Evolutionary conservation across 2,113 vertebrate species (phyloP).

Genomic region (Prinia subflava): DNA sequence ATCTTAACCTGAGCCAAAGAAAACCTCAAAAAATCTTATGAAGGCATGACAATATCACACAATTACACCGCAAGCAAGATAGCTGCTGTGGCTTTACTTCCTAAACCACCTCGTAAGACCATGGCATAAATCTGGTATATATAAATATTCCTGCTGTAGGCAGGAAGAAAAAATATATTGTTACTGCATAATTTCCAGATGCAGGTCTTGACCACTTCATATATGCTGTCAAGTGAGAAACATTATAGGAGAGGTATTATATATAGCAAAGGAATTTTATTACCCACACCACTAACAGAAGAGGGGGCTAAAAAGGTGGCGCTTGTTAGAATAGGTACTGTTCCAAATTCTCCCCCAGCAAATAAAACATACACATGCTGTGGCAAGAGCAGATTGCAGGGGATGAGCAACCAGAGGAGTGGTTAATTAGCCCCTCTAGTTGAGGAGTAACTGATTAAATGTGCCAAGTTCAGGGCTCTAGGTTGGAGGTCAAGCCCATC

Average conservation of each 20-base stretch:
- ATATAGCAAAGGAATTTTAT: not conserved
- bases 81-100: not conserved
- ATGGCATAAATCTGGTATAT: not conserved
- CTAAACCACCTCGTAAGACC: not conserved
- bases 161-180: not conserved
- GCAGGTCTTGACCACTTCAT: not conserved
- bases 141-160: not conserved
- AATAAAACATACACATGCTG: not conserved
- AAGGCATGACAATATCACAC: not conserved
- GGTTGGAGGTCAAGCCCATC: not conserved
- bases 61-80: not conserved
- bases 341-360: not conserved
- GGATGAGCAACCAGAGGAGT: not conserved
- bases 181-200: not conserved
- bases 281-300: not conserved
- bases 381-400: not conserved
- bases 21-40: not conserved
- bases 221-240: not conserved
- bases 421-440: not conserved
- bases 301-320: not conserved
- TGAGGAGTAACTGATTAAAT: not conserved
- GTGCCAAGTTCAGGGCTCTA: not conserved
- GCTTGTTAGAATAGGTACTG: not conserved
- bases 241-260: not conserved
- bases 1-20: not conserved